Percentiles rank a stretch among this genome's conserved stretches.
phyloP scores from a whole-genome alignment of 2,888 invertebrate species.

The Adelognathus sp. region DNA sequence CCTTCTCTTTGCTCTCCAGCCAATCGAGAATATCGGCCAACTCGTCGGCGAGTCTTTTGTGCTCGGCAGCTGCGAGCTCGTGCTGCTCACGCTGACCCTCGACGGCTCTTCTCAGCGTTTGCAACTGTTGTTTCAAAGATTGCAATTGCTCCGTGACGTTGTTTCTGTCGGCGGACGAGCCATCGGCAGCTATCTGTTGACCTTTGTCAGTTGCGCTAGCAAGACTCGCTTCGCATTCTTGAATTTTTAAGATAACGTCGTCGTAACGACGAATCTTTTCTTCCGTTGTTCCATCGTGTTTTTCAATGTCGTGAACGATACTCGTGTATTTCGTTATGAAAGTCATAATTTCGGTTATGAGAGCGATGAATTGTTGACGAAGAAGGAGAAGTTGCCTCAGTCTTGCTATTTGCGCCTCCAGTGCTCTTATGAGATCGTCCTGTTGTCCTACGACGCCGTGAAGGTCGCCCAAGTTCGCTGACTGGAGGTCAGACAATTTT shows the following conservation, averaged over 20 bases:
- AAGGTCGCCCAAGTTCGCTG: constrained; percentile 89
- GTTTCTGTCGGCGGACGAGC: constrained; percentile 93
- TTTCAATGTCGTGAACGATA: constrained; percentile 92
- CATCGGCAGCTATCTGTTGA: constrained; percentile 95
- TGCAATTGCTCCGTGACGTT: constrained; percentile 94
- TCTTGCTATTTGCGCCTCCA: constrained; percentile 93
- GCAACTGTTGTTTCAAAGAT: constrained; percentile 91
- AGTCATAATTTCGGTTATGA: constrained; percentile 93
- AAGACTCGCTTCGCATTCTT: constrained; percentile 93
- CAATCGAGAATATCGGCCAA: constrained; percentile 92
- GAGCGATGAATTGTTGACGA: constrained; percentile 93
- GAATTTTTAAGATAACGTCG: constrained; percentile 92
- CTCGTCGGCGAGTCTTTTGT: constrained; percentile 91
- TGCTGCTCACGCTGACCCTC: constrained; percentile 94
- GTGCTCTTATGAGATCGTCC: constrained; percentile 91
- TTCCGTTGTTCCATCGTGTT: constrained; percentile 90
- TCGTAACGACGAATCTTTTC: constrained; percentile 95
- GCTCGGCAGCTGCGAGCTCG: constrained; percentile 93
- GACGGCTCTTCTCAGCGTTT: constrained; percentile 89
- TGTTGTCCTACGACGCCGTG: constrained; percentile 91
- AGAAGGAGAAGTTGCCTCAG: constrained; percentile 90
- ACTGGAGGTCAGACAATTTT: constrained; percentile 90
- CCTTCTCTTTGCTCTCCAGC: constrained; percentile 91
- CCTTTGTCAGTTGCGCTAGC: constrained; percentile 96
- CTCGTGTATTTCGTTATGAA: constrained; percentile 94